These are phyloP conservation scores for Meriones psammophilus DNA, from an alignment of 2,797 vertebrate genomes.

Conservation along the genomic window DNA sequence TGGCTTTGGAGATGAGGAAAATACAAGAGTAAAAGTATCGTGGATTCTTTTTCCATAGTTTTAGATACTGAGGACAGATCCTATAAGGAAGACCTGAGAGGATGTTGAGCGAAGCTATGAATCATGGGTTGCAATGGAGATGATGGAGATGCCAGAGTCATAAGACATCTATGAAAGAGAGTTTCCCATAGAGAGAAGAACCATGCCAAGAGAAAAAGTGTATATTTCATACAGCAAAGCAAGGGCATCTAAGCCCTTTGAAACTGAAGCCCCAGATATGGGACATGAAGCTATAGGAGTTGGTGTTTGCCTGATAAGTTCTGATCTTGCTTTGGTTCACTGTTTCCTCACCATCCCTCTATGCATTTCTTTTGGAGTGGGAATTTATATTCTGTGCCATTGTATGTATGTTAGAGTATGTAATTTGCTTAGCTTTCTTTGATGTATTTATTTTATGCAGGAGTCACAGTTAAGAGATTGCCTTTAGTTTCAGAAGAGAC, in stretches of 20 bases:
- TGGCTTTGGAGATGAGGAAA: background rate
- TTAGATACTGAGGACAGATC: background rate
- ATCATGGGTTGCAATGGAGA: background rate
- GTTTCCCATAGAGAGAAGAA: background rate
- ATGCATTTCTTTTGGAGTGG: background rate
- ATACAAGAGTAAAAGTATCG: background rate
- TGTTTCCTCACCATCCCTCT: background rate
- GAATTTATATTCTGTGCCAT: background rate
- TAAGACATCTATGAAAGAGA: background rate
- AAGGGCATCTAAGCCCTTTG: background rate
- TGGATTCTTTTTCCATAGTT: background rate
- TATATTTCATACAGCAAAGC: background rate
- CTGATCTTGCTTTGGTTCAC: background rate
- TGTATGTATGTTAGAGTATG: background rate
- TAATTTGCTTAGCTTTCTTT: background rate
- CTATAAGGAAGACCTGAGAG: background rate
- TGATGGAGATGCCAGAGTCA: background rate
- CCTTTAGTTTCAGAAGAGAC: background rate
- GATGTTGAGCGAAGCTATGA: background rate
- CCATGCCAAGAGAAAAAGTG: background rate
- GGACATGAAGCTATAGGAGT: background rate
- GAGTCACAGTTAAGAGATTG: background rate
- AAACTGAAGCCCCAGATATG: too few relatives aligned
- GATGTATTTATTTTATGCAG: background rate
- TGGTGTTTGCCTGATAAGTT: background rate